Percentiles rank a stretch among this genome's conserved stretches.
These are phyloP conservation scores for Ctenopoma multispine DNA, from an alignment of 2,797 vertebrate genomes.

Conservation along the genomic window DNA sequence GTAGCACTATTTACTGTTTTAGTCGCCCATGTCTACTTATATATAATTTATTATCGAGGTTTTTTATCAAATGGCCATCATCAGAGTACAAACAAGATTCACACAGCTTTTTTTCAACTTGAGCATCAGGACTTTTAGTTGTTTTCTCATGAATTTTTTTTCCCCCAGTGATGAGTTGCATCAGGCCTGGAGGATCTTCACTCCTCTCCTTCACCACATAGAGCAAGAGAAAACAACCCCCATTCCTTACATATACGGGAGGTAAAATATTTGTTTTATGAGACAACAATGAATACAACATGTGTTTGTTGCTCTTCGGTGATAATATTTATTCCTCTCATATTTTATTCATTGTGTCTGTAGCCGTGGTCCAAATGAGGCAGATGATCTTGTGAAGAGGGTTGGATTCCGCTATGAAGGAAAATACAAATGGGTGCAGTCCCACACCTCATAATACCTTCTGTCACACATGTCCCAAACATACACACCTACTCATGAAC, in stretches of 20 bases:
- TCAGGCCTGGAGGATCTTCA: conserved; percentile 95
- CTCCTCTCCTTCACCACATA: conserved; percentile 89
- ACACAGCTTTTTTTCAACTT: not conserved
- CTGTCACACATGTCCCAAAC: not conserved
- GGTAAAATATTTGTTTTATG: conserved; percentile 73
- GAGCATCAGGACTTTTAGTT: not conserved
- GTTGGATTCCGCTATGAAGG: conserved; percentile 93
- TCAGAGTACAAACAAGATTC: not conserved
- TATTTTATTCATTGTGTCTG: conserved; percentile 2
- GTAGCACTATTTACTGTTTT: not conserved
- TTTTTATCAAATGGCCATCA: accelerated
- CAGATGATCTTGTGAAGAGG: conserved; percentile 88
- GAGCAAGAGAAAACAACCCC: conserved; percentile 85
- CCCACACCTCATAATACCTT: conserved; percentile 76
- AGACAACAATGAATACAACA: not conserved
- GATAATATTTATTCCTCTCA: not conserved
- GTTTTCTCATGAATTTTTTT: not conserved
- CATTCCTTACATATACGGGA: conserved; percentile 89
- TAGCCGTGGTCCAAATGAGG: conserved; percentile 89
- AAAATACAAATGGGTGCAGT: conserved; percentile 94
- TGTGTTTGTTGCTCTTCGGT: not conserved
- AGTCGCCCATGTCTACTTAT: not conserved
- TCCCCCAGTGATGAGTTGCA: conserved; percentile 88
- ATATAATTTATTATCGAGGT: not conserved
- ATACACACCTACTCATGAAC: not conserved